Evolutionary conservation across 2,113 vertebrate species (phyloP).

Genomic region (Sturnus vulgaris): DNA sequence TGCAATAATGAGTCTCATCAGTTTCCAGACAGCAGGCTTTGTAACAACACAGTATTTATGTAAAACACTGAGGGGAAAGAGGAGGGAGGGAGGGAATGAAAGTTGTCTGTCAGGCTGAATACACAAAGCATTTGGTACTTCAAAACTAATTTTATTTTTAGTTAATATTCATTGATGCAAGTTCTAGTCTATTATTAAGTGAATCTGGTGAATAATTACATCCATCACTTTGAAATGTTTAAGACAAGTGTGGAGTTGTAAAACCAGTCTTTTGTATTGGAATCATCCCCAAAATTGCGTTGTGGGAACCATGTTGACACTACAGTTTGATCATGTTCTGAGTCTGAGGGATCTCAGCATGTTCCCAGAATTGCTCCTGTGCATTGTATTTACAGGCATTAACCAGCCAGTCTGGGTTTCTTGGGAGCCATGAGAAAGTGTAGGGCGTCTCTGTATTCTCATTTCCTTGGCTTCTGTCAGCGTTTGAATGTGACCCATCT

Average conservation of each 20-base stretch:
- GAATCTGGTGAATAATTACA: neutral
- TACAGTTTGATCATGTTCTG: neutral
- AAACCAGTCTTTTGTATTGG: neutral
- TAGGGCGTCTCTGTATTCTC: neutral
- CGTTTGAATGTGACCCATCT: neutral
- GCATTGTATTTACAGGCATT: neutral
- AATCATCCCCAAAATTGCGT: neutral
- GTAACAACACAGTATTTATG: constrained; percentile 55
- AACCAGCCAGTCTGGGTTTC: neutral
- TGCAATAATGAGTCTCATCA: constrained; percentile 16
- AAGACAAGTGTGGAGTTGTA: constrained; percentile 8
- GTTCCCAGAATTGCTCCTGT: neutral
- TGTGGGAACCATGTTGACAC: neutral
- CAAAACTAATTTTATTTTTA: constrained; percentile 41
- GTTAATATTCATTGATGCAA: constrained; percentile 28
- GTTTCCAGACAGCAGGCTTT: constrained; percentile 41
- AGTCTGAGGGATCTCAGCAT: neutral
- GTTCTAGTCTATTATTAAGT: constrained; percentile 16
- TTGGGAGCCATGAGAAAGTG: neutral
- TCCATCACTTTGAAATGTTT: constrained; percentile 5
- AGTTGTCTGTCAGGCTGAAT: constrained; percentile 27
- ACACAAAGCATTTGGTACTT: constrained; percentile 25
- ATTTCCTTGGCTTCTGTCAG: neutral
- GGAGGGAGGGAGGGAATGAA: neutral
- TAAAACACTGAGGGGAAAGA: constrained; percentile 27